Evolutionary conservation across 92 coral and sea anemone species (phyloP), one percentile per base, ranked within the genome.

Genomic region (Metridium senile): DNA sequence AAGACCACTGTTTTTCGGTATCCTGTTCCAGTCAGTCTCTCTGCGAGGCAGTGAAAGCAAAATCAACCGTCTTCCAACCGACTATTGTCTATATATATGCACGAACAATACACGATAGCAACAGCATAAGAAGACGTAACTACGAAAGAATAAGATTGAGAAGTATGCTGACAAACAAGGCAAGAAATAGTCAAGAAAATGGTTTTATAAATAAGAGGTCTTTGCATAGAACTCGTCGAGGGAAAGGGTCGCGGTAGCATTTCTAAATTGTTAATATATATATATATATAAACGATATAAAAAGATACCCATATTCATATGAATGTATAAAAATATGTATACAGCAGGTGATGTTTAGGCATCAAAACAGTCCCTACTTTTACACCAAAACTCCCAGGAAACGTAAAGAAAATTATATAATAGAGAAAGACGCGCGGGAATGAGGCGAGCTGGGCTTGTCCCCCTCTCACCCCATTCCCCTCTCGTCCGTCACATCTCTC

Each of bases 11-110:
- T 74, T 95, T 95, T 54, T 89, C 99, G 0, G 96, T 95, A 29
- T 78, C 93, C 35, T 95, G 99, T 58, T 77, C 80, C 26, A 87
- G 82, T 64, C 90, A 91, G 61, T 70, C 82, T 67, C 90, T 87
- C 2, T 95, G 99, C 47, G 97, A 92, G 71, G 97, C 85, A 0
- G 90, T 92, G 67, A 77, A 75, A 56, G 99, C 99, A 2, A 89
- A 90, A 33, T 89, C 99, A 25, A 74, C 90, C n/a, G 74, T 75
- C 9, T 90, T 81, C 74, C 62, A 66, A 9, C 99, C 99, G 11
- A 78, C 69, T 19, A 68, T 95, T 35, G 93, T 89, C 23, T 95
- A 95, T 53, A 88, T 92, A 27, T 92, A 95, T 45, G 97, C 96
- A 7, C 76, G 99, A 62, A 92, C 99, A 11, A 85, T 78, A n/a